Evolutionary conservation across 2,113 vertebrate genomes (phyloP).

Genomic region (Gymnarchus niloticus): DNA sequence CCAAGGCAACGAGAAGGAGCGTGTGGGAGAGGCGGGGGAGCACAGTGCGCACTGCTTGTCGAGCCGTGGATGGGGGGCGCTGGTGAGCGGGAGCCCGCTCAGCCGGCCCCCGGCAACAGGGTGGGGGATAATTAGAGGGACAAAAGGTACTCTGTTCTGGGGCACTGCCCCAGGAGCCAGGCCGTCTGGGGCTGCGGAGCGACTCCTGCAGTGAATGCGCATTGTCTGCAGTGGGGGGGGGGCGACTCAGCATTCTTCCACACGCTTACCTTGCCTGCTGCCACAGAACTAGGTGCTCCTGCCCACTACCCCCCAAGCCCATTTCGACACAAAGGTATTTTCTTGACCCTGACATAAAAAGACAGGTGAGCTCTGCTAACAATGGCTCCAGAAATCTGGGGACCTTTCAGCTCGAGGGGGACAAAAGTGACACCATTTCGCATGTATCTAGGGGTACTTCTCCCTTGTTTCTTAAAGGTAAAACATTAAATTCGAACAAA

Average conservation of each 20-base stretch:
- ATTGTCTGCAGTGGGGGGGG: constrained; percentile 69
- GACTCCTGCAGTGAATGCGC: constrained; percentile 85
- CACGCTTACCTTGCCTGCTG: constrained; percentile 38
- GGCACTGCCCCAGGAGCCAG: constrained; percentile 90
- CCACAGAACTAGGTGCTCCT: constrained; percentile 25
- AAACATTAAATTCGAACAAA: neutral
- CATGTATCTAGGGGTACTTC: neutral
- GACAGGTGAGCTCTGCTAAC: constrained; percentile 12
- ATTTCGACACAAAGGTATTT: neutral
- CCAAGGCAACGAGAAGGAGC: constrained; percentile 46
- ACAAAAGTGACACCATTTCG: neutral
- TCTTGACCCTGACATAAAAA: neutral
- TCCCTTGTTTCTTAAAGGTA: neutral
- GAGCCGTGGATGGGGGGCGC: constrained; percentile 61
- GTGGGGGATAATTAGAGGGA: constrained; percentile 89
- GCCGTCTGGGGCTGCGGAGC: constrained; percentile 88
- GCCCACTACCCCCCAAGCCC: neutral
- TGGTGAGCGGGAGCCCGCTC: constrained; percentile 61
- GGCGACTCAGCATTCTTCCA: constrained; percentile 59
- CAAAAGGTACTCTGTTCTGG: constrained; percentile 98
- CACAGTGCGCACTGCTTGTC: too few relatives aligned
- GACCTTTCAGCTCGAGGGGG: neutral
- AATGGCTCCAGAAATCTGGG: neutral
- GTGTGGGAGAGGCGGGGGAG: constrained; percentile 41
- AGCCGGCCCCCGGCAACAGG: constrained; percentile 59